Evolutionary conservation across 2,797 vertebrate species (phyloP).

Genomic region (Crossoptilon crossoptilon): DNA sequence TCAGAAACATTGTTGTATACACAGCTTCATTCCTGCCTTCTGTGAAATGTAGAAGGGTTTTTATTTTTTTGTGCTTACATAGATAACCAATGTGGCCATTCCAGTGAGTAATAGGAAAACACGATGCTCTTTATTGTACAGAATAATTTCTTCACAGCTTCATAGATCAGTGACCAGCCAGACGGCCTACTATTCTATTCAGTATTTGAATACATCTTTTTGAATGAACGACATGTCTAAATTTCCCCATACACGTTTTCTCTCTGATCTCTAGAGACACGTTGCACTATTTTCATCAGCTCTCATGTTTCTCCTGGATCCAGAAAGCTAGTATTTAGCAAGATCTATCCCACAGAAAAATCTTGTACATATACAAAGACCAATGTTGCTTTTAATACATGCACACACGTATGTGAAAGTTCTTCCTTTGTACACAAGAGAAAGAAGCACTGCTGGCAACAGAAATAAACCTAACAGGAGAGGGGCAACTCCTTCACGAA

Average conservation of each 20-base stretch:
- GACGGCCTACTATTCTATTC: neutral
- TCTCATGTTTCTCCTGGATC: neutral
- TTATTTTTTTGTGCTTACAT: neutral
- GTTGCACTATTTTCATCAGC: neutral
- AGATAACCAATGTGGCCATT: neutral
- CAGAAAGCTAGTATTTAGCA: neutral
- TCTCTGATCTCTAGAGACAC: neutral
- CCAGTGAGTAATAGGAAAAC: neutral
- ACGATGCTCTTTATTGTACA: rapidly evolving
- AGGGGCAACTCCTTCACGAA: neutral
- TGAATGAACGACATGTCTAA: neutral
- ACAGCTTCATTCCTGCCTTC: neutral
- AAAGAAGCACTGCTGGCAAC: neutral
- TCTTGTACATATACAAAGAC: neutral
- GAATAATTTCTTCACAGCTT: neutral
- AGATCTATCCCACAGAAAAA: neutral
- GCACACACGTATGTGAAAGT: neutral
- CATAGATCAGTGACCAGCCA: neutral
- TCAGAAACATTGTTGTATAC: neutral
- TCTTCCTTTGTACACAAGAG: neutral
- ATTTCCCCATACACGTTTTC: neutral
- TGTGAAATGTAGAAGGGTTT: neutral
- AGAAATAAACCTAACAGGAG: neutral
- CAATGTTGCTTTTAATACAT: neutral
- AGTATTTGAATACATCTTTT: neutral